Percentiles rank a stretch among this genome's conserved stretches.
Conservation (phyloP, 1,140 invertebrate genomes). For the Atopsyche davidsoni region DNA sequence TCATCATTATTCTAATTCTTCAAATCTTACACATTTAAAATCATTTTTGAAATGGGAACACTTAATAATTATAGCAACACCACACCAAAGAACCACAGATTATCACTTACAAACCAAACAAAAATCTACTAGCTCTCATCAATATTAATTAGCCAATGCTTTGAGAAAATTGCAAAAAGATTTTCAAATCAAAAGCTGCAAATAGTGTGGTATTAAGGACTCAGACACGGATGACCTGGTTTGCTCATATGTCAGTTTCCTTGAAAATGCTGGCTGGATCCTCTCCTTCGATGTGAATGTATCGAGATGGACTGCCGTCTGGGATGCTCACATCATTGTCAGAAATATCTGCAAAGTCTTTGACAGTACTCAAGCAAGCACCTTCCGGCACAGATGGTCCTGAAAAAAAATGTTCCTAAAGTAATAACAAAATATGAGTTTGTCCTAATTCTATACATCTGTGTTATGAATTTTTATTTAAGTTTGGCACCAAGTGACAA, state of each 20-base stretch:
- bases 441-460: constrained; percentile 1
- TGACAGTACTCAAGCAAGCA: constrained; percentile 12
- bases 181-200: too few species aligned
- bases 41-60: too few species aligned
- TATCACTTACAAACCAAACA: too few species aligned
- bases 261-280: constrained; percentile 38
- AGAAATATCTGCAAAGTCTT: constrained; percentile 11
- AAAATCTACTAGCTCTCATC: too few species aligned
- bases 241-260: constrained; percentile 43
- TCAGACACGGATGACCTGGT: too few species aligned
- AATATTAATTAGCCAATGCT: too few species aligned
- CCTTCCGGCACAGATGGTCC: constrained; percentile 31
- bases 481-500: constrained; percentile 10
- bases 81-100: too few species aligned
- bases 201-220: too few species aligned
- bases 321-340: constrained; percentile 16
- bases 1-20: too few species aligned
- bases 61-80: too few species aligned
- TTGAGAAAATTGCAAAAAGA: too few species aligned
- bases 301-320: constrained; percentile 31
- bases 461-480: background rate
- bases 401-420: constrained; percentile 38
- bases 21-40: too few species aligned
- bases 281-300: constrained; percentile 40
- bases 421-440: constrained; percentile 22